A percentile compares a stretch with the other conserved stretches of the same genome.
Conservation (phyloP, 2,797 vertebrate genomes). For the Lepidocolaptes lacrymiger region DNA sequence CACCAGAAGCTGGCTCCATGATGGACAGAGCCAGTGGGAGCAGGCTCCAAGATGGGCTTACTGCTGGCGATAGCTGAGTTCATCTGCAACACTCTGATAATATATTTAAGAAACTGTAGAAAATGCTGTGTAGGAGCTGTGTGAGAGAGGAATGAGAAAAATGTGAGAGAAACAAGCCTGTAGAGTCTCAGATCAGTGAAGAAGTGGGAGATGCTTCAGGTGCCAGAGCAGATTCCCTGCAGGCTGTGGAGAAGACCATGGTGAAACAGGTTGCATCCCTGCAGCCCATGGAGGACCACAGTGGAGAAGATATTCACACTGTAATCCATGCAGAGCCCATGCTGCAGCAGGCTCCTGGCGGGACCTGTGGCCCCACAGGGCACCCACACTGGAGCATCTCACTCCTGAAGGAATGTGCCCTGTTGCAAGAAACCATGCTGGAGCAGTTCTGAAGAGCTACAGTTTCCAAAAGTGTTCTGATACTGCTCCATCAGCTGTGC, state of each 20-base stretch:
- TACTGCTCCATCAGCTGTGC: not conserved
- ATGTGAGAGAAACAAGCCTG: not conserved
- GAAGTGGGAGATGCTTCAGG: not conserved
- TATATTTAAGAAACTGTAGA: not conserved
- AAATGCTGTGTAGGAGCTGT: not conserved
- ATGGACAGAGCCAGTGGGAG: not conserved
- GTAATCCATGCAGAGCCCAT: accelerated
- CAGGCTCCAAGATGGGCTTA: not conserved
- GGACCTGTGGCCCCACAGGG: not conserved
- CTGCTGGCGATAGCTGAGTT: not conserved
- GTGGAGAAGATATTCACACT: not conserved
- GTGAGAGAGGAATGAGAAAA: not conserved
- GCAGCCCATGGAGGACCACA: not conserved
- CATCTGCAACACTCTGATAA: not conserved
- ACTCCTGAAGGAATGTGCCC: not conserved
- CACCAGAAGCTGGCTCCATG: not conserved
- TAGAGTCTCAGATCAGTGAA: not conserved
- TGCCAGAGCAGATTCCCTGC: not conserved
- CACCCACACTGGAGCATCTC: accelerated
- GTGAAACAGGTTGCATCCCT: not conserved
- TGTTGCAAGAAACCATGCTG: not conserved
- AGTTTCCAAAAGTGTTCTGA: not conserved
- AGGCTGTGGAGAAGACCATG: not conserved
- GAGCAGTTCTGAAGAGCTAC: not conserved
- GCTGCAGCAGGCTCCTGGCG: not conserved